Conservation (phyloP, 1,140 invertebrate genomes). For the Anagrus nilaparvatae region DNA sequence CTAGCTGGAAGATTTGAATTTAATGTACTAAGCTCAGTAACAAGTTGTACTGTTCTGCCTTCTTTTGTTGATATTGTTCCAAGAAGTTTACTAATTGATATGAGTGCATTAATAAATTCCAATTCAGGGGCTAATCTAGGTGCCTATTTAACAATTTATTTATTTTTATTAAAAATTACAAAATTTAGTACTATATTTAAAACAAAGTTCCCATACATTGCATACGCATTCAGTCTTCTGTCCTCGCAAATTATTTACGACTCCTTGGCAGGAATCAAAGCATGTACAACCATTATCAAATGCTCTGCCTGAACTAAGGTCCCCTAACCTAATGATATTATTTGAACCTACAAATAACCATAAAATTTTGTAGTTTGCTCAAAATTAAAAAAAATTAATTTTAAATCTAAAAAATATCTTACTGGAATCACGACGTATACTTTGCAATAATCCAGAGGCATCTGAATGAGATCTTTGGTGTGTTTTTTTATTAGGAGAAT, state of each 20-base stretch:
- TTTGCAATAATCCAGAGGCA: constrained; percentile 59
- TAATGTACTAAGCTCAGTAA: constrained; percentile 84
- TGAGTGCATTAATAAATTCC: constrained; percentile 78
- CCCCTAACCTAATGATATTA: constrained; percentile 67
- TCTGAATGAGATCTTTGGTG: constrained; percentile 87
- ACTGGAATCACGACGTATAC: constrained; percentile 42
- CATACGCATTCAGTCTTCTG: constrained; percentile 64
- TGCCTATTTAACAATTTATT: constrained; percentile 43
- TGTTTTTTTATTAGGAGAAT: constrained; percentile 50
- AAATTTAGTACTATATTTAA: constrained; percentile 5
- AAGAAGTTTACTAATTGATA: constrained; percentile 83
- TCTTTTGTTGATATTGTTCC: constrained; percentile 89
- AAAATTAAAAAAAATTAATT: constrained; percentile 5
- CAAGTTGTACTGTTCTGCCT: constrained; percentile 77
- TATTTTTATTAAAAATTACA: background rate
- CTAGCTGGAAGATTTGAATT: constrained; percentile 95
- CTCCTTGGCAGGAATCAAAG: constrained; percentile 62
- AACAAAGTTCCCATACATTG: constrained; percentile 58
- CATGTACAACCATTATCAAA: constrained; percentile 96
- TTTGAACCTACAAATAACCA: constrained; percentile 30
- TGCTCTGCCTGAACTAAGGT: constrained; percentile 83
- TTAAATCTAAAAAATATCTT: constrained; percentile 10
- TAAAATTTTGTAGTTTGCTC: background rate
- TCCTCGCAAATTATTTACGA: constrained; percentile 64
- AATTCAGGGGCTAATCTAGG: constrained; percentile 74